Evolutionary conservation across 92 coral and sea anemone genomes (phyloP), one percentile per base, ranked within the genome.

Genomic region (Diadumene lineata): DNA sequence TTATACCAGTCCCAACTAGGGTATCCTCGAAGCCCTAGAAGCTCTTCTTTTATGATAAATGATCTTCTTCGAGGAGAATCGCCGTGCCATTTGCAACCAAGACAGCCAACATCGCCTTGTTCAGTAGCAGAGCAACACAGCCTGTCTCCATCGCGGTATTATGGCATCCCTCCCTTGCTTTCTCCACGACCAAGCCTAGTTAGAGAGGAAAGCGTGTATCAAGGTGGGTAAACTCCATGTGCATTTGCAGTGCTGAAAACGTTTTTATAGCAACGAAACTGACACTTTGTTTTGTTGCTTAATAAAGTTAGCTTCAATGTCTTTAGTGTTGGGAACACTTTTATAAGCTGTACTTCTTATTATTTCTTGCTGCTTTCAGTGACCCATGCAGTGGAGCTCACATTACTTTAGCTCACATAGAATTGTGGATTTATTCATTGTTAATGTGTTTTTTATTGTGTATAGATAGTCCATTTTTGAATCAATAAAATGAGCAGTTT

Each of bases 31-130:
- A 86, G 84, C 61, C 80, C 91, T 13, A 34, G 86, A 23, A 65
- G 79, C 50, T 70, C 90, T 27, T 86, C 82, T 18, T 69, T 78
- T 73, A 30, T 81, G 22, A 80, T 79, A 32, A 86, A 86, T 19
- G 82, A 79, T 31, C 80, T 86, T 10, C 60, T 86, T 0, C 76
- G 63, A 51, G 72, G 91, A 31, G 84, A 82, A 80, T 73, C 91
- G 9, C 68, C 91, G 1, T 72, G 63, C 31, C 70, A 70, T 56
- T 30, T 86, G n/a, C 81, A 81, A 16, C 87, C 91, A 34, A 81
- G 85, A 63, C 91, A 77, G 77, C 70, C 80, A 1, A 80, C 79
- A 34, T 53, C 81, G 31, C 58, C 60, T 21, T 76, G 81, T 34
- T 34, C 81, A 21, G 64, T 25, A 1, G 64, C 31, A 22, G 82